These are phyloP conservation scores for Loxodonta africana DNA, from an alignment of 2,113 vertebrate genomes.

Conservation along the genomic window DNA sequence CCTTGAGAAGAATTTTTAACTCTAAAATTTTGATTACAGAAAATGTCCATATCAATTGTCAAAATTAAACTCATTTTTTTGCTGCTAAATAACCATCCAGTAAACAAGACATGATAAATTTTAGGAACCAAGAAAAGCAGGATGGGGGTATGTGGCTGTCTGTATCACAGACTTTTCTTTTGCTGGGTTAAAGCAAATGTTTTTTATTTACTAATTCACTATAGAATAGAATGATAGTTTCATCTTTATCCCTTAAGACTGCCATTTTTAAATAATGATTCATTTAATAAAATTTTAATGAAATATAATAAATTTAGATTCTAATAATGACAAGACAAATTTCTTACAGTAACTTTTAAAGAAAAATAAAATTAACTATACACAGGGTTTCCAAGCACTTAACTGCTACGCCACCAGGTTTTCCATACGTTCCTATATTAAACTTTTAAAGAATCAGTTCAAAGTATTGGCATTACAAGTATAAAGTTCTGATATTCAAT, in stretches of 20 bases:
- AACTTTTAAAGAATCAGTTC: constrained; percentile 10
- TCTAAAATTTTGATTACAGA: constrained; percentile 21
- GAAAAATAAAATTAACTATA: background rate
- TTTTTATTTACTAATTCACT: background rate
- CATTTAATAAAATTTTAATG: constrained; percentile 35
- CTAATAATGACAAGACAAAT: background rate
- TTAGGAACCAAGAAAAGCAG: background rate
- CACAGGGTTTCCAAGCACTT: too few species aligned
- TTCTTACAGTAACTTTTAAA: constrained; percentile 25
- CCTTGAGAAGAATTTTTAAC: background rate
- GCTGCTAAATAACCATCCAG: background rate
- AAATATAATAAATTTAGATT: background rate
- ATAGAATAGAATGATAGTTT: background rate
- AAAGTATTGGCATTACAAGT: background rate
- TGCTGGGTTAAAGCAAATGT: background rate
- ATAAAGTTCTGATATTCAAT: background rate
- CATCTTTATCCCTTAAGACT: background rate
- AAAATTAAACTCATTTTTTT: constrained; percentile 20
- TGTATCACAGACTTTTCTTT: background rate
- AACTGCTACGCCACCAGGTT: too few species aligned
- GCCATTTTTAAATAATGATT: background rate
- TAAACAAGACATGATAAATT: background rate
- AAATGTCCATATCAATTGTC: background rate
- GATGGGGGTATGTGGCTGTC: background rate
- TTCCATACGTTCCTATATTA: background rate